Evolutionary conservation across 2,888 invertebrate species (phyloP).

Genomic region (Drosophila silvestris): DNA sequence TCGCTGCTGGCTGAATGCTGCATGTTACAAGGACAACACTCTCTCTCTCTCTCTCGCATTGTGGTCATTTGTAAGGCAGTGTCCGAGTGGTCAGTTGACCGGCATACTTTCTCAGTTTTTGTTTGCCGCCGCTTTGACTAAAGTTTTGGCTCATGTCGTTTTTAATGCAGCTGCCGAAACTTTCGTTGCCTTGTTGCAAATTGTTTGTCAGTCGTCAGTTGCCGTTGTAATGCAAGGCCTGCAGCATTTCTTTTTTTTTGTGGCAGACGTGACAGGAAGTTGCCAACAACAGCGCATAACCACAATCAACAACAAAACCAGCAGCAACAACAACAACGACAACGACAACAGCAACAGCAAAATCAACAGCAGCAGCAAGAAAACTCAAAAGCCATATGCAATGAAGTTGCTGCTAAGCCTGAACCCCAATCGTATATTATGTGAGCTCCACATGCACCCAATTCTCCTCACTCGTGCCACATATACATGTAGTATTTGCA

Average conservation of each 20-base stretch:
- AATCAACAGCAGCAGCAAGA: background rate
- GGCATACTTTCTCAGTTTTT: slow-evolving; percentile 36
- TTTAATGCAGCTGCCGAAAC: slow-evolving; percentile 46
- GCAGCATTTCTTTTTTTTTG: slow-evolving; percentile 38
- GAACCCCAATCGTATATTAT: slow-evolving; percentile 6
- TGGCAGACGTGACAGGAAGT: slow-evolving; percentile 55
- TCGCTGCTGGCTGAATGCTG: slow-evolving; percentile 9
- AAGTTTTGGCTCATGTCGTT: slow-evolving; percentile 25
- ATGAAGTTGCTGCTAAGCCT: slow-evolving; percentile 10
- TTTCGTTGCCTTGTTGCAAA: slow-evolving; percentile 47
- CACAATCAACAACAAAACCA: slow-evolving; percentile 13
- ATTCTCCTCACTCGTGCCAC: background rate
- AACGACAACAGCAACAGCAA: background rate
- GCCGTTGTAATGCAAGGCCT: slow-evolving; percentile 29
- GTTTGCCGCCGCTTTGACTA: slow-evolving; percentile 12
- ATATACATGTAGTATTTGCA: background rate
- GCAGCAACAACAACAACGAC: background rate
- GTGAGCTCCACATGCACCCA: background rate
- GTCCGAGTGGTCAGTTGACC: slow-evolving; percentile 7
- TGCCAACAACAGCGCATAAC: slow-evolving; percentile 25
- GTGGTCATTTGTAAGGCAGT: slow-evolving; percentile 24
- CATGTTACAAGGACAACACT: slow-evolving; percentile 1
- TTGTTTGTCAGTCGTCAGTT: slow-evolving; percentile 45
- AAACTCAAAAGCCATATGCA: slow-evolving; percentile 15
- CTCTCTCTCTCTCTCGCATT: slow-evolving; percentile 5